These are phyloP conservation scores for Hirtodrosophila cameraria DNA, from an alignment of 2,888 invertebrate species.

Conservation along the genomic window DNA sequence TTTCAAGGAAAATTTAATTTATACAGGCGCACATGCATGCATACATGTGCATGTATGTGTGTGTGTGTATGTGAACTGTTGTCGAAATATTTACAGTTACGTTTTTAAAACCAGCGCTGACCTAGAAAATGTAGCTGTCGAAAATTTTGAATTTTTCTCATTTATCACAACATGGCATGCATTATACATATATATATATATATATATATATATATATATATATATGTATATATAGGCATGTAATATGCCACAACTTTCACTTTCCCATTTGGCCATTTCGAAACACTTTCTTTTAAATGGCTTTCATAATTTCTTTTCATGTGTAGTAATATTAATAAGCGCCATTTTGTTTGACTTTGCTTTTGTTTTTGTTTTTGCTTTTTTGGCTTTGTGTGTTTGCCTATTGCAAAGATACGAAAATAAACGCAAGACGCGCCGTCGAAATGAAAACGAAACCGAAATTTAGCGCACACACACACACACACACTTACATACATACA, in stretches of 20 bases:
- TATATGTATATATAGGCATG: too few species aligned
- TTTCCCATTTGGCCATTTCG: constrained; percentile 61
- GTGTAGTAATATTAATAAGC: constrained; percentile 68
- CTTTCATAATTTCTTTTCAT: constrained; percentile 77
- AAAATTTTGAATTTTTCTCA: constrained; percentile 35
- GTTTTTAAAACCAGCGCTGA: constrained; percentile 36
- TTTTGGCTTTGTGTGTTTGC: constrained; percentile 35
- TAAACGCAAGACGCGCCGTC: constrained; percentile 70
- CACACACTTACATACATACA: constrained; percentile 23
- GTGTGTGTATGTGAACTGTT: constrained; percentile 25
- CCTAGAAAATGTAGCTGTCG: constrained; percentile 41
- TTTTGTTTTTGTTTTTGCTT: too few species aligned
- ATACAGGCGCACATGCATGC: constrained; percentile 21
- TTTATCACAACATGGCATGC: constrained; percentile 8
- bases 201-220: too few species aligned
- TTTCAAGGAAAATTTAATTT: constrained; percentile 82
- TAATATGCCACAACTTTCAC: constrained; percentile 62
- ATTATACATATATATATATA: too few species aligned
- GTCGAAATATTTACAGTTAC: constrained; percentile 59
- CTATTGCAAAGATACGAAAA: constrained; percentile 77
- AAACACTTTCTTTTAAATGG: constrained; percentile 76
- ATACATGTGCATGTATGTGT: not conserved
- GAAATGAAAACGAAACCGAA: constrained; percentile 83
- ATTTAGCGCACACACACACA: constrained; percentile 68
- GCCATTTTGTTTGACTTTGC: constrained; percentile 70